phyloP scores from a whole-genome alignment of 2,797 vertebrate genomes.

The Lates japonicus region DNA sequence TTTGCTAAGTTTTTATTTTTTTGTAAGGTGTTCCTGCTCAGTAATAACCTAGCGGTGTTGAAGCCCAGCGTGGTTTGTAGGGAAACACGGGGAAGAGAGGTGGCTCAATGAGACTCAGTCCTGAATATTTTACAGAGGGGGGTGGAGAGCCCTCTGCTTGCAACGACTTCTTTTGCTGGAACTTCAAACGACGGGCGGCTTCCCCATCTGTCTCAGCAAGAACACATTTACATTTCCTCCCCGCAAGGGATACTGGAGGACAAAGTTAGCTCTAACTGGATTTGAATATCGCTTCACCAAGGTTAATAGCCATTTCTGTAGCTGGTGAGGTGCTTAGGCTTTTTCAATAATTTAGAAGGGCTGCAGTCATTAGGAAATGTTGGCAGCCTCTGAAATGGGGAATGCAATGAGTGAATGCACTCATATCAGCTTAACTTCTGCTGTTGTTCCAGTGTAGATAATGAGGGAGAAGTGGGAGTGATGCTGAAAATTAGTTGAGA shows the following conservation, averaged over 20 bases:
- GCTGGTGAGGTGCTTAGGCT: conserved; percentile 84
- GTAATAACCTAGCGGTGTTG: conserved; percentile 66
- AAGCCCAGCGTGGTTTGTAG: conserved; percentile 69
- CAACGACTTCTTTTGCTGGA: conserved; percentile 76
- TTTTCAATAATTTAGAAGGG: conserved; percentile 87
- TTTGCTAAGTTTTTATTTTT: conserved; percentile 71
- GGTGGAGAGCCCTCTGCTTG: conserved; percentile 72
- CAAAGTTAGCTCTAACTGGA: conserved; percentile 85
- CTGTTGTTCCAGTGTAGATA: conserved; percentile 61
- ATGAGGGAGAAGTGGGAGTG: conserved; percentile 55
- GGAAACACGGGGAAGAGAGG: conserved; percentile 68
- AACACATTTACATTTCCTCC: conserved; percentile 88
- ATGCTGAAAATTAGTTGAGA: conserved; percentile 55
- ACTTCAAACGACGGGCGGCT: conserved; percentile 86
- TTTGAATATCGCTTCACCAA: conserved; percentile 86
- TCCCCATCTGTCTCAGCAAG: conserved; percentile 86
- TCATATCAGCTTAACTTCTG: conserved; percentile 56
- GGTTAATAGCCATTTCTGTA: conserved; percentile 88
- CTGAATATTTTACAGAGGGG: conserved; percentile 86
- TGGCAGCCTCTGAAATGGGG: conserved; percentile 73
- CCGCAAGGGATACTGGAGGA: conserved; percentile 84
- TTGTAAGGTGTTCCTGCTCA: conserved; percentile 60
- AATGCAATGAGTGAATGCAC: conserved; percentile 65
- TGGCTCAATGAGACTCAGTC: conserved; percentile 77
- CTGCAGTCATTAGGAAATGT: conserved; percentile 82